Evolutionary conservation across 2,797 vertebrate genomes (phyloP).

Genomic region (Bryconaethiops microstoma): DNA sequence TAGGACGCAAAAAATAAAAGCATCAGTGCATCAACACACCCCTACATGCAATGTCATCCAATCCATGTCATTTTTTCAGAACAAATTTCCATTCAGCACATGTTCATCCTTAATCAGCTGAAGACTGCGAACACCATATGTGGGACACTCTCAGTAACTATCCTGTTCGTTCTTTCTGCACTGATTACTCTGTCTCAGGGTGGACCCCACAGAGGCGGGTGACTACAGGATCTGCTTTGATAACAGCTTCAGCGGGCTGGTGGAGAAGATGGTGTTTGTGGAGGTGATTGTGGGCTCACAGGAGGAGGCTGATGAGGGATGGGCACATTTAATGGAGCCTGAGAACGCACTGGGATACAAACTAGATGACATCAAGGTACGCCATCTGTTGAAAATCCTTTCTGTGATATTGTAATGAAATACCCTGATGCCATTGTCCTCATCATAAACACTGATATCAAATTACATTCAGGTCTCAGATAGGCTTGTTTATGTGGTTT

Average conservation of each 20-base stretch:
- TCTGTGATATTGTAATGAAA: not conserved
- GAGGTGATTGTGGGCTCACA: conserved; percentile 75
- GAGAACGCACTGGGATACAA: conserved; percentile 80
- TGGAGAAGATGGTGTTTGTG: conserved; percentile 88
- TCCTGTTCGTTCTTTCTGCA: not conserved
- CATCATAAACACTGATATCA: not conserved
- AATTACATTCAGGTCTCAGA: not conserved
- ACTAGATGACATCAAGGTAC: conserved; percentile 85
- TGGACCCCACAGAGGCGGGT: conserved; percentile 82
- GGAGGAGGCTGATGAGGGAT: conserved; percentile 50
- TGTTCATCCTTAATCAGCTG: no score
- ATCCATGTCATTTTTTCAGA: not conserved
- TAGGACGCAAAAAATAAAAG: no score
- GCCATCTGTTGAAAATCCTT: conserved; percentile 10
- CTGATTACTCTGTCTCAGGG: conserved; percentile 64
- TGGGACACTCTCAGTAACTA: not conserved
- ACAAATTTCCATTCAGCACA: not conserved
- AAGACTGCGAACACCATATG: not conserved
- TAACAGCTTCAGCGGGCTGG: conserved; percentile 88
- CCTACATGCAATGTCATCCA: no score
- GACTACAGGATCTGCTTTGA: conserved; percentile 91
- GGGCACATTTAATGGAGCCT: conserved; percentile 68
- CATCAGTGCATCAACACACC: no score
- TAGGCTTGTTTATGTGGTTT: not conserved
- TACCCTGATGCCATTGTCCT: not conserved